Conservation (phyloP, 1,140 invertebrate species). For the Drosophila malerkotliana region DNA sequence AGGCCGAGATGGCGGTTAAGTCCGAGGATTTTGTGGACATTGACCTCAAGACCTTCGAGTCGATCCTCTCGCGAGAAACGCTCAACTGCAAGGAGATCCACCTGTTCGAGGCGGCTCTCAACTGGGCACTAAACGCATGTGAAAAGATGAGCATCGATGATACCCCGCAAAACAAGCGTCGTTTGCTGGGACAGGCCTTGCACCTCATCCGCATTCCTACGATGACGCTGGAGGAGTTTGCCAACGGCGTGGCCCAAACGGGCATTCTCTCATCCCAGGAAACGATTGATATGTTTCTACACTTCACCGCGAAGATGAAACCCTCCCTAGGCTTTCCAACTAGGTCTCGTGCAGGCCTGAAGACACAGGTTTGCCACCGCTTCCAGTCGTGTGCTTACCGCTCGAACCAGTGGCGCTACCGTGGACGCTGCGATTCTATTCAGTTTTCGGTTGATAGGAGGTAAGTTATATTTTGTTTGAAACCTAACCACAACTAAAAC, state of each 20-base stretch:
- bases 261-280: constrained; percentile 95
- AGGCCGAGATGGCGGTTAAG: constrained; percentile 96
- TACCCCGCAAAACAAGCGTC: constrained; percentile 89
- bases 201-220: constrained; percentile 95
- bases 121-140: constrained; percentile 95
- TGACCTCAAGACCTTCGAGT: constrained; percentile 94
- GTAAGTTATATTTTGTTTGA: too few species aligned
- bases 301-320: constrained; percentile 93
- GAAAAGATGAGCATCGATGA: constrained; percentile 90
- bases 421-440: constrained; percentile 95
- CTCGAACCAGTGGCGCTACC: constrained; percentile 97
- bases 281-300: constrained; percentile 95
- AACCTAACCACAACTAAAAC: too few species aligned
- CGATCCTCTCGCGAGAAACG: constrained; percentile 94
- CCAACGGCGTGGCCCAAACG: constrained; percentile 94
- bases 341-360: constrained; percentile 92
- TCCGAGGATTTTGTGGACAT: constrained; percentile 97
- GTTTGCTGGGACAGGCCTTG: constrained; percentile 90
- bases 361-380: constrained; percentile 95
- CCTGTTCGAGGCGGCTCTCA: constrained; percentile 94
- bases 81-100: constrained; percentile 96
- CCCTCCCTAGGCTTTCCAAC: constrained; percentile 92
- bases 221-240: constrained; percentile 95
- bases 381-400: constrained; percentile 98
- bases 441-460: constrained; percentile 94